phyloP scores from a whole-genome alignment of 2,113 vertebrate species.

The Zosterops lateralis region DNA sequence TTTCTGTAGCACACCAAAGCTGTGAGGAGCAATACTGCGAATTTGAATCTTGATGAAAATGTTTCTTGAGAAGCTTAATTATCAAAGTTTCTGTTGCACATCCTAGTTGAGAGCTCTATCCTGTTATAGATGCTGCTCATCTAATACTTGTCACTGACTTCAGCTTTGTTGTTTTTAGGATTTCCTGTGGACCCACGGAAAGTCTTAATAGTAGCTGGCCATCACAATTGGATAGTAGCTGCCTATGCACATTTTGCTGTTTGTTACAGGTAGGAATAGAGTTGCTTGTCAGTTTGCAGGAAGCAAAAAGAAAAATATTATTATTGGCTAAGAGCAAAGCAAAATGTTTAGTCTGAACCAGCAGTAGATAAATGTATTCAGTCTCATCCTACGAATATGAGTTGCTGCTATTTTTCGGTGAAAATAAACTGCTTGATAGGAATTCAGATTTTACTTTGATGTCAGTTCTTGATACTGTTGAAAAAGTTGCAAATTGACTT shows the following conservation, averaged over 20 bases:
- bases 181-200: conserved; percentile 92
- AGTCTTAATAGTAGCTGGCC: conserved; percentile 93
- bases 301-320: background rate
- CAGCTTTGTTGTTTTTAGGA: conserved; percentile 67
- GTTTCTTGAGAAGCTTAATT: background rate
- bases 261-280: conserved; percentile 88
- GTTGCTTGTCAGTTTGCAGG: background rate
- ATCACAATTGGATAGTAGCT: conserved; percentile 98
- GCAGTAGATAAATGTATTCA: background rate
- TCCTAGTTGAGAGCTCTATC: background rate
- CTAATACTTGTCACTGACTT: background rate
- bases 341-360: background rate
- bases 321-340: background rate
- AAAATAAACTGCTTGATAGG: background rate
- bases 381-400: background rate
- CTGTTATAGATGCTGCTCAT: background rate
- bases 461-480: background rate
- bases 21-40: background rate
- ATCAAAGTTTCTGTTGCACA: background rate
- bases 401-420: background rate
- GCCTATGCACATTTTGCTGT: conserved; percentile 97
- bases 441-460: background rate
- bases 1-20: background rate
- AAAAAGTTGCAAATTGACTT: background rate
- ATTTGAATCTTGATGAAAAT: background rate